Percentiles rank a stretch among this genome's conserved stretches.
Conservation (phyloP, 2,888 invertebrate genomes). For the Leucophora obtusa region DNA sequence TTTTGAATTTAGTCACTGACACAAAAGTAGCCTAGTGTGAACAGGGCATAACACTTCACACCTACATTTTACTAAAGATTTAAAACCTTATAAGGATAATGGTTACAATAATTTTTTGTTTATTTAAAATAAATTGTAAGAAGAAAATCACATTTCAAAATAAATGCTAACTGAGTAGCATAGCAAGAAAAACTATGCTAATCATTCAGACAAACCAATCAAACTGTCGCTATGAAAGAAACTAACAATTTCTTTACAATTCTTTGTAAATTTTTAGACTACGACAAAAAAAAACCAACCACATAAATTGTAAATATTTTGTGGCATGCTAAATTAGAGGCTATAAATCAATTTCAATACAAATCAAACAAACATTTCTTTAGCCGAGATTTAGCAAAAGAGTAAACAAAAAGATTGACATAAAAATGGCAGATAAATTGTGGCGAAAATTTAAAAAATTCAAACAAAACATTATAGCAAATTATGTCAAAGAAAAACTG, state of each 20-base stretch:
- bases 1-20: no score
- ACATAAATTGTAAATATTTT: constrained; percentile 50
- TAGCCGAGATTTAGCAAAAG: not conserved
- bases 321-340: constrained; percentile 61
- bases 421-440: constrained; percentile 62
- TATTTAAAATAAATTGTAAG: no score
- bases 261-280: constrained; percentile 4
- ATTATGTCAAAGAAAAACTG: not conserved
- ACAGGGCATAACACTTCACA: no score
- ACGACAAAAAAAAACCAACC: constrained; percentile 32
- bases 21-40: no score
- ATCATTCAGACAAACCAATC: constrained; percentile 45
- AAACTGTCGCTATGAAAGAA: constrained; percentile 44
- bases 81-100: no score
- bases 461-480: constrained; percentile 46
- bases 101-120: no score
- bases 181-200: constrained; percentile 35
- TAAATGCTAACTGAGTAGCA: not conserved
- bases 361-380: constrained; percentile 56
- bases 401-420: constrained; percentile 23
- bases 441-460: constrained; percentile 57
- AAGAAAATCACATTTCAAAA: no score
- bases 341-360: constrained; percentile 61
- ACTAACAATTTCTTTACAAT: constrained; percentile 36
- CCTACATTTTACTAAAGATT: no score